phyloP scores from a whole-genome alignment of 2,888 invertebrate species.

The Sinohyriopsis cumingii region DNA sequence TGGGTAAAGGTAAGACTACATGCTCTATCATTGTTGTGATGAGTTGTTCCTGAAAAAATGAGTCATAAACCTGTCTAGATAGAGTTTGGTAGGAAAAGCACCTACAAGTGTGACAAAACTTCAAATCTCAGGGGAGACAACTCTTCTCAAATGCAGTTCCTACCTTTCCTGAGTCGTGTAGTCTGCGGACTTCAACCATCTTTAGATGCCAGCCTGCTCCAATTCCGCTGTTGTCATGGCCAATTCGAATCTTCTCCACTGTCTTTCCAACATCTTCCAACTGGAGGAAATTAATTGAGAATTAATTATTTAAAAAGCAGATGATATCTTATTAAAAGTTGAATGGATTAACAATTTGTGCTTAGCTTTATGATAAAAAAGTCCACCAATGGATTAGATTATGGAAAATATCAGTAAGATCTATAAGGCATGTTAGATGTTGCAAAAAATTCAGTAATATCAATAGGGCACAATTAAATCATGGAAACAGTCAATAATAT shows the following conservation, averaged over 20 bases:
- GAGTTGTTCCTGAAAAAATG: too few relatives aligned
- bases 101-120: too few relatives aligned
- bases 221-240: slow-evolving; percentile 68
- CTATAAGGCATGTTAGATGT: not conserved
- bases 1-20: too few relatives aligned
- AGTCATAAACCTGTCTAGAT: too few relatives aligned
- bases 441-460: too few relatives aligned
- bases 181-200: slow-evolving; percentile 65
- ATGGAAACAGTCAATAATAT: too few relatives aligned
- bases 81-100: too few relatives aligned
- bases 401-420: not conserved
- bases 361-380: not conserved
- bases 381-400: not conserved
- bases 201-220: slow-evolving; percentile 70
- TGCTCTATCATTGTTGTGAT: too few relatives aligned
- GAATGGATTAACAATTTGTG: not conserved
- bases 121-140: too few relatives aligned
- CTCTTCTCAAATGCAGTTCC: not conserved
- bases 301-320: not conserved
- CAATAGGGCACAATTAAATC: too few relatives aligned
- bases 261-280: slow-evolving; percentile 69
- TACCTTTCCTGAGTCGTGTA: slow-evolving; percentile 66
- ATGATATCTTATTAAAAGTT: not conserved
- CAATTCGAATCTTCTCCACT: slow-evolving; percentile 69
- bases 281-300: slow-evolving; percentile 35